Conservation (phyloP, 2,113 vertebrate species). For the Anhinga anhinga region DNA sequence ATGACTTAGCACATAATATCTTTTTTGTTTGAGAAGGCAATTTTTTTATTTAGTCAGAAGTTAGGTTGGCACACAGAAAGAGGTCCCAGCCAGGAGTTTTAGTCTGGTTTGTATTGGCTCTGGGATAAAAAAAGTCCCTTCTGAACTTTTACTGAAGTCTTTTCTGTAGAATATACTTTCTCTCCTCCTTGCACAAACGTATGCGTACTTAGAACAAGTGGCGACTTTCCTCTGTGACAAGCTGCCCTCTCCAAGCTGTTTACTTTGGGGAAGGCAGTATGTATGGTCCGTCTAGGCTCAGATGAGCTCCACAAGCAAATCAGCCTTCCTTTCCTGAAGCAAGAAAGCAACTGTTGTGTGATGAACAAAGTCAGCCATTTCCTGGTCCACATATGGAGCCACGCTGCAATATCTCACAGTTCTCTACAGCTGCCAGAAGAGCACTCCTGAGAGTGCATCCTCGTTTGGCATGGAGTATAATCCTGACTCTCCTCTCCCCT, state of each 20-base stretch:
- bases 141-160: neutral
- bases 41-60: neutral
- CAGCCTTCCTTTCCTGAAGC: neutral
- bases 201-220: neutral
- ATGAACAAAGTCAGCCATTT: neutral
- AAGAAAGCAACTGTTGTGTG: neutral
- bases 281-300: neutral
- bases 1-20: neutral
- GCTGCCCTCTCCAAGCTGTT: neutral
- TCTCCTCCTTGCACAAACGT: neutral
- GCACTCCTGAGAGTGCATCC: neutral
- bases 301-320: neutral
- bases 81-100: neutral
- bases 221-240: neutral
- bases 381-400: neutral
- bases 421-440: neutral
- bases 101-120: neutral
- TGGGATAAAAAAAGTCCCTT: neutral
- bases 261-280: neutral
- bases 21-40: rapidly evolving
- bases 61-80: neutral
- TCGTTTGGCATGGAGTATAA: neutral
- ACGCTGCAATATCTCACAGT: neutral
- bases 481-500: neutral
- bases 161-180: neutral